A percentile compares a stretch with the other conserved stretches of the same genome.
Conservation (phyloP, 1,140 invertebrate species). For the Goniozus legneri region DNA sequence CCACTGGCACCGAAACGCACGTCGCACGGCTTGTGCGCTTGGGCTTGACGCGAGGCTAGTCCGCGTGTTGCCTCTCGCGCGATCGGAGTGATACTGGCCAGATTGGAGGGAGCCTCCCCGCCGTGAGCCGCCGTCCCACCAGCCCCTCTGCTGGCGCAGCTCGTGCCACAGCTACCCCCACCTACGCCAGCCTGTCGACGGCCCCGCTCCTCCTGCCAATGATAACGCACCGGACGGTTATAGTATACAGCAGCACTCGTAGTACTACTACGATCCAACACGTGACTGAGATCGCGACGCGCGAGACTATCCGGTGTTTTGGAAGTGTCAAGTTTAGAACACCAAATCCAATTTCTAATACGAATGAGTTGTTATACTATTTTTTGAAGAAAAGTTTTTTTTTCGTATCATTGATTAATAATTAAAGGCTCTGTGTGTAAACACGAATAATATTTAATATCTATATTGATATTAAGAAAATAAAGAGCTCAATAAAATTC, state of each 20-base stretch:
- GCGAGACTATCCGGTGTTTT: too few relatives aligned
- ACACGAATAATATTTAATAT: too few relatives aligned
- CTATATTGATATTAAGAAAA: too few relatives aligned
- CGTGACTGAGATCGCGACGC: too few relatives aligned
- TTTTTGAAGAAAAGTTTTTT: too few relatives aligned
- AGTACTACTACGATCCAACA: conserved; percentile 14
- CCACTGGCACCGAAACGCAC: conserved; percentile 4
- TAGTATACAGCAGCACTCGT: not conserved
- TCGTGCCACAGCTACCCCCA: conserved; percentile 8
- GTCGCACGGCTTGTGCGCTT: conserved; percentile 24
- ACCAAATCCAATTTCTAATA: too few relatives aligned
- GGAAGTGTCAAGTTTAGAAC: too few relatives aligned
- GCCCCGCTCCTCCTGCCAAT: conserved; percentile 43
- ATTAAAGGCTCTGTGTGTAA: too few relatives aligned
- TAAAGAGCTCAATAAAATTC: too few relatives aligned
- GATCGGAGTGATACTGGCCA: conserved; percentile 50
- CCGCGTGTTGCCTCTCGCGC: conserved; percentile 47
- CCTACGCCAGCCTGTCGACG: conserved; percentile 30
- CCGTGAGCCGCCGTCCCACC: conserved; percentile 37
- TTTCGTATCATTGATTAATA: too few relatives aligned
- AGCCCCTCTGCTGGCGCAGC: conserved; percentile 23
- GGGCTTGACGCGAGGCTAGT: conserved; percentile 10
- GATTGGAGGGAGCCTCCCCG: conserved; percentile 44
- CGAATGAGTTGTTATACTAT: too few relatives aligned
- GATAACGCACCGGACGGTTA: conserved; percentile 30